Evolutionary conservation across 2,797 vertebrate genomes (phyloP).

Genomic region (Falco biarmicus): DNA sequence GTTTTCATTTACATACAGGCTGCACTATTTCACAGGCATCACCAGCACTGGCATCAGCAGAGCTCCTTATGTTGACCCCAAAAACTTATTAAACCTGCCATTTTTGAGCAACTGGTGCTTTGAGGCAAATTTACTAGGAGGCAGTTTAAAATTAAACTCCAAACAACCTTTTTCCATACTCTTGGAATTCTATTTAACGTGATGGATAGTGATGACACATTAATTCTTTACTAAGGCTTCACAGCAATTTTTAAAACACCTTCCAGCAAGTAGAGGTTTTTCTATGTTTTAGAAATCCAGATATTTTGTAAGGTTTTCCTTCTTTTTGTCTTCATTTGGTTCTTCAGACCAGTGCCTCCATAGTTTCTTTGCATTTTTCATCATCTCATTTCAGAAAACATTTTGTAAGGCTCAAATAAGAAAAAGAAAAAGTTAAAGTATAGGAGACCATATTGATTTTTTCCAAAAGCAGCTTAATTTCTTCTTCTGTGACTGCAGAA

Average conservation of each 20-base stretch:
- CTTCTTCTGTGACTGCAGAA: not conserved
- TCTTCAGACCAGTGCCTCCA: not conserved
- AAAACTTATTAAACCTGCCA: not conserved
- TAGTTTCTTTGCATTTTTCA: not conserved
- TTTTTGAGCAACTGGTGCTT: not conserved
- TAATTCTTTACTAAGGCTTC: not conserved
- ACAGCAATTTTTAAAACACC: not conserved
- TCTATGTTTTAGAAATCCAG: not conserved
- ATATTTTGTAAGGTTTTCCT: not conserved
- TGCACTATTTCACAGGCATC: not conserved
- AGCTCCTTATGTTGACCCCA: accelerated
- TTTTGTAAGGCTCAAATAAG: not conserved
- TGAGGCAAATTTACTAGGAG: not conserved
- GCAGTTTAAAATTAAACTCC: not conserved
- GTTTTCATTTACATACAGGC: not conserved
- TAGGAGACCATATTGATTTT: not conserved
- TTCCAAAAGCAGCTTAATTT: not conserved
- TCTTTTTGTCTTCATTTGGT: not conserved
- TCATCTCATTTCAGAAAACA: not conserved
- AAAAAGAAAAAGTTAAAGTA: not conserved
- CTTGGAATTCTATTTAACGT: not conserved
- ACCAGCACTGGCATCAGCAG: not conserved
- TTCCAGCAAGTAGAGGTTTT: not conserved
- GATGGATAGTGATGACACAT: not conserved
- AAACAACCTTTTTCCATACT: not conserved